Evolutionary conservation across 2,888 invertebrate genomes (phyloP).

Genomic region (Aphodius sticticus): DNA sequence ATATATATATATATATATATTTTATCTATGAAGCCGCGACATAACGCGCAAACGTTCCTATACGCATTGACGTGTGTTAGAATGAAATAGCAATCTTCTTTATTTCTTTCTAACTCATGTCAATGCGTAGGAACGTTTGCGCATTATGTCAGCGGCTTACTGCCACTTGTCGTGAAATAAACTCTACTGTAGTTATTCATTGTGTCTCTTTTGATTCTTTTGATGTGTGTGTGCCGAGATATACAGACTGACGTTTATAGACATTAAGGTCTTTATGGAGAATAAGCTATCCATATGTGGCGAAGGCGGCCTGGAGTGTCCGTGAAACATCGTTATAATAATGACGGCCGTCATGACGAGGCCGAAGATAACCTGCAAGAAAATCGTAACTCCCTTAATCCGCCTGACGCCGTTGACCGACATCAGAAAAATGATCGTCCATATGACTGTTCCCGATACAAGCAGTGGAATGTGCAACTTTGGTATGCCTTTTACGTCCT

Average conservation of each 20-base stretch:
- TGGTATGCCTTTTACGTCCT: neutral
- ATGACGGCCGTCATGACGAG: neutral
- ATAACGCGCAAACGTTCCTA: too few species aligned
- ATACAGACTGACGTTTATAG: neutral
- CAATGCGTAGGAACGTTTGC: too few species aligned
- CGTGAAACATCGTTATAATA: neutral
- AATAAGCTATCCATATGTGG: neutral
- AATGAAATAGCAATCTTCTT: too few species aligned
- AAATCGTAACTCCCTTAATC: slow-evolving; percentile 17
- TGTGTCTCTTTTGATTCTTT: too few species aligned
- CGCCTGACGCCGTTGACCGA: slow-evolving; percentile 22
- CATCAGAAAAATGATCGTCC: slow-evolving; percentile 23
- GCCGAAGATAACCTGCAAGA: slow-evolving; percentile 19
- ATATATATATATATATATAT: too few species aligned
- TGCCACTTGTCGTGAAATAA: too few species aligned
- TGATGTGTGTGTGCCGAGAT: neutral
- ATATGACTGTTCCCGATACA: slow-evolving; percentile 11
- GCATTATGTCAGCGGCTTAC: too few species aligned
- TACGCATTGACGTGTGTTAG: too few species aligned
- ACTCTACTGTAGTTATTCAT: too few species aligned
- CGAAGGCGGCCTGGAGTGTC: neutral
- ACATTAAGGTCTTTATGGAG: neutral
- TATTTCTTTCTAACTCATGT: too few species aligned
- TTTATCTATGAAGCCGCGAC: too few species aligned
- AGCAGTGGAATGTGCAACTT: slow-evolving; percentile 6